Evolutionary conservation across 2,113 vertebrate species (phyloP).

Genomic region (Phasianus colchicus): DNA sequence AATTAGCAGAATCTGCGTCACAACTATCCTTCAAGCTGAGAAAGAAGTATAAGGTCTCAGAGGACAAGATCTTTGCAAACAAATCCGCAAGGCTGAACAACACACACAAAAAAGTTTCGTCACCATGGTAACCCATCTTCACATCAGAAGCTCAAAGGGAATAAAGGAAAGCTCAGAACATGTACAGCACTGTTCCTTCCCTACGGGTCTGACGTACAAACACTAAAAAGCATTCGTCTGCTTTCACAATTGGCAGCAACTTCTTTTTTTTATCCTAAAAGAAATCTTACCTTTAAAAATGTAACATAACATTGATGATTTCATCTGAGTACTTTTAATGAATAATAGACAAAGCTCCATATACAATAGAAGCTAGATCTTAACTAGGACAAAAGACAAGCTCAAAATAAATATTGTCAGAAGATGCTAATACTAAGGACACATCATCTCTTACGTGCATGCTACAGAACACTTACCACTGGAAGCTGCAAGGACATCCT

Average conservation of each 20-base stretch:
- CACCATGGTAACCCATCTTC: constrained; percentile 10
- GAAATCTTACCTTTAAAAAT: background rate
- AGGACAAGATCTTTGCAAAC: constrained; percentile 25
- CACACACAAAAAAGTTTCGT: background rate
- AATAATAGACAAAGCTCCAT: background rate
- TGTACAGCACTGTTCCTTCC: background rate
- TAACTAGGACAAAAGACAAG: background rate
- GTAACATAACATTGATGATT: background rate
- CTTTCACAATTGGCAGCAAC: background rate
- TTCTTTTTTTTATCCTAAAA: background rate
- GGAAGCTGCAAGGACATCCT: constrained; percentile 96
- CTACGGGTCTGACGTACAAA: background rate
- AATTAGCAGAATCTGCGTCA: constrained; percentile 28
- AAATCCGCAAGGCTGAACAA: constrained; percentile 10
- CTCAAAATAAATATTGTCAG: background rate
- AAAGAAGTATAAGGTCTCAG: constrained; percentile 43
- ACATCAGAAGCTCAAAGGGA: background rate
- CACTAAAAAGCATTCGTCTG: background rate
- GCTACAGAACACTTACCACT: constrained; percentile 83
- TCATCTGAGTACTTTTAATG: background rate
- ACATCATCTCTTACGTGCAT: background rate
- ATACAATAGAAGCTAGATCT: background rate
- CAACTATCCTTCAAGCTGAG: constrained; percentile 2
- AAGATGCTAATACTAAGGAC: background rate
- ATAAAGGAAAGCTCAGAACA: background rate